phyloP scores from a whole-genome alignment of 2,113 vertebrate genomes.

The Tricholaema leucomelas region DNA sequence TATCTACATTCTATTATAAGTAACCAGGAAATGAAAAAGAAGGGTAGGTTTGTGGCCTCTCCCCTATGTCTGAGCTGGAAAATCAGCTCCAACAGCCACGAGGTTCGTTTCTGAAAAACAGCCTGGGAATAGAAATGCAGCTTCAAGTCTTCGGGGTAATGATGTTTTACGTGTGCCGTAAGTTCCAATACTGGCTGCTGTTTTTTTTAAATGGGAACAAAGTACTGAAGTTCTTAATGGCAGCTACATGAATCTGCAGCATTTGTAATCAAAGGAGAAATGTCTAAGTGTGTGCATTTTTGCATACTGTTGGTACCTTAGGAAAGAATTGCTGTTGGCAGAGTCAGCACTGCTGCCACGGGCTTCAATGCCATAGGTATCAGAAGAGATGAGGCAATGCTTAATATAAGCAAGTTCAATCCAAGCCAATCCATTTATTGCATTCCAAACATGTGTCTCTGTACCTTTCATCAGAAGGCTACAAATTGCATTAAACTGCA shows the following conservation, averaged over 20 bases:
- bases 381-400: no score
- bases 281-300: constrained; percentile 31
- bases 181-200: constrained; percentile 36
- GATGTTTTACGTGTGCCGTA: background rate
- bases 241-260: background rate
- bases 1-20: constrained; percentile 60
- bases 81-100: no score
- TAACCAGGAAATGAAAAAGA: constrained; percentile 50
- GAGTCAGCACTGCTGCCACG: background rate
- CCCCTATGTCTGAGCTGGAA: no score
- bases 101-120: background rate
- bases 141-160: background rate
- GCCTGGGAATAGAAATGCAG: constrained; percentile 11
- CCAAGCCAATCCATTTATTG: no score
- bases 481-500: no score
- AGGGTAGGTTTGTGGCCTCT: no score
- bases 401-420: no score
- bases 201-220: background rate
- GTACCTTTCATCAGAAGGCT: no score
- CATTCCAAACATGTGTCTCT: no score
- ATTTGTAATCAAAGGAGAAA: constrained; percentile 27
- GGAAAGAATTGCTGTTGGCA: constrained; percentile 27
- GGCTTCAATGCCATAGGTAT: no score
- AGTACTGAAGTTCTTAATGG: background rate
- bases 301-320: background rate